Conservation (phyloP, 2,113 vertebrate genomes). For the Phylloscopus whistleri region DNA sequence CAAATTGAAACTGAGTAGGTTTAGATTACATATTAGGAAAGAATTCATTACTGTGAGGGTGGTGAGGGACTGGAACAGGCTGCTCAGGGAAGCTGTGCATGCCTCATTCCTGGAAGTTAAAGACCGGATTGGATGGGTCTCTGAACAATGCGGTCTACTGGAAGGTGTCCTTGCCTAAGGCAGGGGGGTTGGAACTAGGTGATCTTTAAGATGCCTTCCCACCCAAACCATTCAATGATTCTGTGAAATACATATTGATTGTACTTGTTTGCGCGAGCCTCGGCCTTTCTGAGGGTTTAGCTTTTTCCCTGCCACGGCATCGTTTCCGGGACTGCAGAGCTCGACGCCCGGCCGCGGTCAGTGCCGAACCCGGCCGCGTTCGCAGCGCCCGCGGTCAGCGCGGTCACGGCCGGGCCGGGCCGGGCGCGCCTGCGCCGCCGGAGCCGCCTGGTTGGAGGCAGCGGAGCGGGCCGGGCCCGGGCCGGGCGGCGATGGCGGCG, state of each 20-base stretch:
- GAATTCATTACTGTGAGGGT: background rate
- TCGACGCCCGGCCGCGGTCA: rapidly evolving
- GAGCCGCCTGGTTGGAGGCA: rapidly evolving
- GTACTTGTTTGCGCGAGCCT: too few species aligned
- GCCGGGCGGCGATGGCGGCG: too few species aligned
- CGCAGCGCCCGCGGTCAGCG: too few species aligned
- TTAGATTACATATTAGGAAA: background rate
- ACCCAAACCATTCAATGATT: background rate
- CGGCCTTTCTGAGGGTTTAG: rapidly evolving
- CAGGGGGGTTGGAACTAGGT: rapidly evolving
- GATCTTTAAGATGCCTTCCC: background rate
- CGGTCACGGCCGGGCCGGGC: rapidly evolving
- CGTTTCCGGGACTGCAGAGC: rapidly evolving
- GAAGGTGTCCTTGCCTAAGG: rapidly evolving
- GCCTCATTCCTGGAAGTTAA: background rate
- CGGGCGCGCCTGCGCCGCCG: rapidly evolving
- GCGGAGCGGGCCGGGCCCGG: rapidly evolving
- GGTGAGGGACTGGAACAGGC: background rate
- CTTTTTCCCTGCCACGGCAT: rapidly evolving
- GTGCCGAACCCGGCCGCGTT: too few species aligned
- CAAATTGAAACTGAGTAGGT: background rate
- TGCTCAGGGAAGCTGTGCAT: background rate
- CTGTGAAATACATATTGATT: background rate
- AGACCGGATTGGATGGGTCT: rapidly evolving
- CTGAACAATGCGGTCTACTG: background rate